Evolutionary conservation across 1,140 invertebrate species (phyloP).

Genomic region (Conus ventricosus): DNA sequence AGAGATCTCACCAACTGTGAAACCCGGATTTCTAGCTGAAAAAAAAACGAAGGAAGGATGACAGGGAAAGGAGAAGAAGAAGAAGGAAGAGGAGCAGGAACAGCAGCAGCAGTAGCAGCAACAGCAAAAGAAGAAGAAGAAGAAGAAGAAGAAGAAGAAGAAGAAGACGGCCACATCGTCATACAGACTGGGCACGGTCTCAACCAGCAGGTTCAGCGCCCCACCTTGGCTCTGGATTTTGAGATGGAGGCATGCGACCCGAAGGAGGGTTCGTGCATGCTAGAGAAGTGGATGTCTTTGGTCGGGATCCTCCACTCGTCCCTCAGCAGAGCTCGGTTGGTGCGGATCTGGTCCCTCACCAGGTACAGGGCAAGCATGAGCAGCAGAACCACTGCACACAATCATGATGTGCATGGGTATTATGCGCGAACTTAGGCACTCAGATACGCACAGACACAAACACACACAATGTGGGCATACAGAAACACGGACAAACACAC

Average conservation of each 20-base stretch:
- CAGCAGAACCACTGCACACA: background rate
- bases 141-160: no score
- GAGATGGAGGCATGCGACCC: background rate
- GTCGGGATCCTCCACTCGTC: constrained; percentile 58
- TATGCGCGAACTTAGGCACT: background rate
- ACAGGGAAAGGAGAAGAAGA: no score
- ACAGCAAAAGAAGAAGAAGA: no score
- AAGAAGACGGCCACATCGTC: no score
- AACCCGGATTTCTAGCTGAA: no score
- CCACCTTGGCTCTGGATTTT: constrained; percentile 24
- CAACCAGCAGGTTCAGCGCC: no score
- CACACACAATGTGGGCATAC: background rate
- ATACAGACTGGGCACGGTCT: no score
- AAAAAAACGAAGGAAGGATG: no score
- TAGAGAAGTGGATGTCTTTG: constrained; percentile 55
- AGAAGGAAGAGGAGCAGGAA: no score
- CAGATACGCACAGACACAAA: background rate
- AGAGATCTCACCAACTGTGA: no score
- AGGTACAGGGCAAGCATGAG: constrained; percentile 22
- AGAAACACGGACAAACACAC: background rate
- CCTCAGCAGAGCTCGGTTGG: constrained; percentile 20
- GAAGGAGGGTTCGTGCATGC: constrained; percentile 26
- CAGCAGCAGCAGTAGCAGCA: no score
- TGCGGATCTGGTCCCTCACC: constrained; percentile 29
- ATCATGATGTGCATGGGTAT: background rate